Conservation (phyloP, 2,888 invertebrate species). For the Drosophila anomelani region DNA sequence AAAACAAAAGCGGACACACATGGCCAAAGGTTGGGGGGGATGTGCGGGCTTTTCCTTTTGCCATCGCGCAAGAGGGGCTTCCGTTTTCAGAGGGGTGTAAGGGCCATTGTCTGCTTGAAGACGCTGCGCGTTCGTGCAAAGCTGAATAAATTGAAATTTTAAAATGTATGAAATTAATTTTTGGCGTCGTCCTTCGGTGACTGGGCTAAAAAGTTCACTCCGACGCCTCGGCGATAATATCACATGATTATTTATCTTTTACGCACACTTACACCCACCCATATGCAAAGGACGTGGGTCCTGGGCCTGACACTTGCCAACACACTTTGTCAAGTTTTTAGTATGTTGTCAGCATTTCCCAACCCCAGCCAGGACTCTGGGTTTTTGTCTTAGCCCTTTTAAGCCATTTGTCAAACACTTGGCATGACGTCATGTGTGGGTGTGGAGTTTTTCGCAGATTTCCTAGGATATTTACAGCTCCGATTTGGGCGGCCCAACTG, state of each 20-base stretch:
- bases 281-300: conserved; percentile 67
- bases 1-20: conserved; percentile 65
- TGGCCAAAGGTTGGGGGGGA: conserved; percentile 31
- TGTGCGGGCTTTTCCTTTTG: conserved; percentile 20
- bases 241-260: conserved; percentile 79
- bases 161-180: conserved; percentile 80
- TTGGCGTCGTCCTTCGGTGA: conserved; percentile 56
- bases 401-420: conserved; percentile 76
- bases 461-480: conserved; percentile 44
- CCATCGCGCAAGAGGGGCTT: conserved; percentile 14
- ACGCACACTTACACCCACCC: conserved; percentile 76
- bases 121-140: conserved; percentile 73
- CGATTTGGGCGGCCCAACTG: conserved; percentile 22
- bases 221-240: conserved; percentile 63
- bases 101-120: conserved; percentile 63
- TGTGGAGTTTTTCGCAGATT: conserved; percentile 20
- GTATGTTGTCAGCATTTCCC: conserved; percentile 70
- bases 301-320: conserved; percentile 73
- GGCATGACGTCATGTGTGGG: conserved; percentile 69
- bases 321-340: conserved; percentile 80
- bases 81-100: conserved; percentile 4
- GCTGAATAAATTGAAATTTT: conserved; percentile 82
- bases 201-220: conserved; percentile 45
- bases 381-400: conserved; percentile 58
- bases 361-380: conserved; percentile 2